phyloP scores from a whole-genome alignment of 2,797 vertebrate species.

The Pseudotriccus pelzelni region DNA sequence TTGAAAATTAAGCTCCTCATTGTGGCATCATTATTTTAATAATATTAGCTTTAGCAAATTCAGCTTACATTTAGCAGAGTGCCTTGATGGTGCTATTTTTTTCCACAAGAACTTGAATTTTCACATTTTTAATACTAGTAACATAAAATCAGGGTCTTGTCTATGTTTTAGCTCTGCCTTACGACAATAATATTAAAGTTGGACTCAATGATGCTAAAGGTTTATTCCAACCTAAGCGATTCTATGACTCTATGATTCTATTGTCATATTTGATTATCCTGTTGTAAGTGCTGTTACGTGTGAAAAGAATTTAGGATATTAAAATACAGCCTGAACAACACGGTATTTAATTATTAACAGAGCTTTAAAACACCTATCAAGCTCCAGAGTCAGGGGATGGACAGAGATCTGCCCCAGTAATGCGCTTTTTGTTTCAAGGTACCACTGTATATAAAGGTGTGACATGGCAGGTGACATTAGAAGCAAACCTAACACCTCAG shows the following conservation, averaged over 20 bases:
- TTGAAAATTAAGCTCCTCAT: background rate
- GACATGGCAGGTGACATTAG: background rate
- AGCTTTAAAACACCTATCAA: background rate
- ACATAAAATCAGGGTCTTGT: background rate
- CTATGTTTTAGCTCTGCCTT: background rate
- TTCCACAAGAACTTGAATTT: background rate
- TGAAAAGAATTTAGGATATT: background rate
- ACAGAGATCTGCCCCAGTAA: background rate
- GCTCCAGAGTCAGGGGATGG: background rate
- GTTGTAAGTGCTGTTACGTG: background rate
- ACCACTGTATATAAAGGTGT: background rate
- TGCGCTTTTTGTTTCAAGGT: background rate
- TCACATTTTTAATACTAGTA: background rate
- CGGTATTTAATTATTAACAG: background rate
- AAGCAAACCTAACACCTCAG: background rate
- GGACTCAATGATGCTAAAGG: background rate
- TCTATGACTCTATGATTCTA: background rate
- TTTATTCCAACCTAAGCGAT: background rate
- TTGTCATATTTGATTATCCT: background rate
- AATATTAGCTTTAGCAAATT: background rate
- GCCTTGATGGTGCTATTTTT: background rate
- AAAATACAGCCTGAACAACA: background rate
- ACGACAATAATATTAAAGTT: background rate
- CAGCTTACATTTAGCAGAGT: background rate
- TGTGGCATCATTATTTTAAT: slow-evolving; percentile 3